Evolutionary conservation across 1,140 invertebrate species (phyloP).

Genomic region (Asobara japonica): DNA sequence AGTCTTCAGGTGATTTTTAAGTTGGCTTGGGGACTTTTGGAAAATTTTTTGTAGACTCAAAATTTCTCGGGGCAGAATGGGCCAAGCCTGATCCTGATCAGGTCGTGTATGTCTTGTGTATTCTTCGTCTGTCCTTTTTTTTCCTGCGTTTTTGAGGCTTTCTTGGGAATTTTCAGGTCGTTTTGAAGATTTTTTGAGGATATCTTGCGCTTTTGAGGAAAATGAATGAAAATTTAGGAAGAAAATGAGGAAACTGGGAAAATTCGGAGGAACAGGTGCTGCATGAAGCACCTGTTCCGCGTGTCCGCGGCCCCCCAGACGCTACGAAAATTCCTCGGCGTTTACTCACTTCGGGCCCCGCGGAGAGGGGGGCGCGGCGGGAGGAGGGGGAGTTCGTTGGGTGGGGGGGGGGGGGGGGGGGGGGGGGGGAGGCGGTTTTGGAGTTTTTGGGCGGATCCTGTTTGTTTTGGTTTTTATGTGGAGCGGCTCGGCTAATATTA

Average conservation of each 20-base stretch:
- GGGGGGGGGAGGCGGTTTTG: slow-evolving; percentile 8
- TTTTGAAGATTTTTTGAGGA: too few species aligned
- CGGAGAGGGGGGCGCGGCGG: not conserved
- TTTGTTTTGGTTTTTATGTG: not conserved
- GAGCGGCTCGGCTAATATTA: slow-evolving; percentile 50
- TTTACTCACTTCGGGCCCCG: slow-evolving; percentile 50
- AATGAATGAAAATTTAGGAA: too few species aligned
- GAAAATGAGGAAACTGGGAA: not conserved
- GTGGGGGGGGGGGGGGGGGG: not conserved
- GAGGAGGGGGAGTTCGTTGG: not conserved
- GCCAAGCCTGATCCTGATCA: too few species aligned
- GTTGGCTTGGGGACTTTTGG: too few species aligned
- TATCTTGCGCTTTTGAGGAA: too few species aligned
- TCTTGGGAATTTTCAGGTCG: too few species aligned
- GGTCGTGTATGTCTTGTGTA: too few species aligned
- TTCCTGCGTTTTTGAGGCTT: too few species aligned
- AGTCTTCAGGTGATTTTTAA: too few species aligned
- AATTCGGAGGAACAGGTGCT: slow-evolving; percentile 52
- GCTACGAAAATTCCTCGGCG: slow-evolving; percentile 50
- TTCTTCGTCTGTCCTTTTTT: too few species aligned
- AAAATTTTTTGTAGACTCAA: too few species aligned
- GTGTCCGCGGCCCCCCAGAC: slow-evolving; percentile 39
- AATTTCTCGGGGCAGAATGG: too few species aligned
- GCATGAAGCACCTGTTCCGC: slow-evolving; percentile 42
- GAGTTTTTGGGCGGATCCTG: not conserved